Base-by-base conservation (phyloP, 2,888 invertebrate genomes). In the Microctonus hyperodae region DNA sequence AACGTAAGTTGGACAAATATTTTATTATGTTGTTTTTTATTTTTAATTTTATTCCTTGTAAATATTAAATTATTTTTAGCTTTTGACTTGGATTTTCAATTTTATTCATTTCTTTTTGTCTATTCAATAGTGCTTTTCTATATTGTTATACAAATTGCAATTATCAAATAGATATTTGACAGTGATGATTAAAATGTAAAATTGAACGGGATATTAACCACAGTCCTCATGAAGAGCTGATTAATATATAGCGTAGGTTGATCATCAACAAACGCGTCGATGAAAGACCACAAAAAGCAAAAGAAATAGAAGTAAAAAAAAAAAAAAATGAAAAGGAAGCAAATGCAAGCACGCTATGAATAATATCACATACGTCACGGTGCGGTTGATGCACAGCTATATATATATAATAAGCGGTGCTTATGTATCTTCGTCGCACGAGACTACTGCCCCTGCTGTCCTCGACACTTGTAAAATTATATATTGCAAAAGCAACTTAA, bases 131-230 rank as follows among this genome's bases (percentile, higher is more conserved):
- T 28, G 28, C 28, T 7, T 5, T 28, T 3, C 3, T 28, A 28
- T 28, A 25, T 23, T 7, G 2, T n/a, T 4, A 13, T n/a, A n/a
- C n/a, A 40, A 40, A 40, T 3, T 3, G 13, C 40, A 13, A 40
- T 28, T 56, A 11, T 33, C 1, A 2, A 11, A 23, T 64, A 22
- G 48, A 57, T 58, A 50, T 48, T 31, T 56, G 22, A 10, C 13
- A 28, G 40, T 31, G 55, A 22, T 25, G 40, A 63, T 56, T 31
- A 70, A 73, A 77, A 74, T 74, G 76, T 78, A 76, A 78, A 78
- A 82, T 82, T 79, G 78, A 82, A 82, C 81, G 82, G 81, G 78
- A 82, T 81, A 81, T 79, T 80, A 81, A 82, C 82, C 83, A 82
- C 82, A 81, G 78, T 74, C 58, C 68, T n/a, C 40, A 1, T 31